phyloP scores from a whole-genome alignment of 2,113 vertebrate species.

The Panurus biarmicus region DNA sequence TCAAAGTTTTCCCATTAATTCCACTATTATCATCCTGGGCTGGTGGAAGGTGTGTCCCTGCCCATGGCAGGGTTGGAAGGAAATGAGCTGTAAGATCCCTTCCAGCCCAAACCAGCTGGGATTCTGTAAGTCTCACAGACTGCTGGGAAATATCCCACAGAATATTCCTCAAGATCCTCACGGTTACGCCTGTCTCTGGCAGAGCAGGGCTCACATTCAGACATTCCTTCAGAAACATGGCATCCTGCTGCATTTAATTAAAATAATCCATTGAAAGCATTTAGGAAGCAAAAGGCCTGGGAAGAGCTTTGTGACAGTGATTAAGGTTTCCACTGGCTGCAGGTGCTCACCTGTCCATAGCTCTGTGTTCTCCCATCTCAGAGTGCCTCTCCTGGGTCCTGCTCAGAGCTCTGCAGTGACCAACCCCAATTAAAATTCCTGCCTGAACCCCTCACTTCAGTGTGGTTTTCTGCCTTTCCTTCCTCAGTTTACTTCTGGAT shows the following conservation, averaged over 20 bases:
- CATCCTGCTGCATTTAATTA: neutral
- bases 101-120: neutral
- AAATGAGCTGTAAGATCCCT: neutral
- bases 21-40: neutral
- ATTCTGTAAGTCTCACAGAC: neutral
- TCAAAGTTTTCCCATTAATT: conserved; percentile 35
- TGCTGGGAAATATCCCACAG: neutral
- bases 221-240: neutral
- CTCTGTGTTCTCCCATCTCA: neutral
- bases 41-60: neutral
- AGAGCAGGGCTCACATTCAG: neutral
- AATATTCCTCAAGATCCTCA: neutral
- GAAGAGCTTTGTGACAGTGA: neutral
- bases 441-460: neutral
- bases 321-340: neutral
- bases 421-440: neutral
- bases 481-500: neutral
- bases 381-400: neutral
- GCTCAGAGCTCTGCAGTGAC: neutral
- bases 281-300: neutral
- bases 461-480: neutral
- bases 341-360: neutral
- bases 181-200: neutral
- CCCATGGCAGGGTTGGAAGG: neutral
- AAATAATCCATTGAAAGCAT: neutral